A percentile compares a stretch with the other conserved stretches of the same genome.
These are phyloP conservation scores for Ceratitis capitata DNA, from an alignment of 1,140 invertebrate species.

Conservation along the genomic window DNA sequence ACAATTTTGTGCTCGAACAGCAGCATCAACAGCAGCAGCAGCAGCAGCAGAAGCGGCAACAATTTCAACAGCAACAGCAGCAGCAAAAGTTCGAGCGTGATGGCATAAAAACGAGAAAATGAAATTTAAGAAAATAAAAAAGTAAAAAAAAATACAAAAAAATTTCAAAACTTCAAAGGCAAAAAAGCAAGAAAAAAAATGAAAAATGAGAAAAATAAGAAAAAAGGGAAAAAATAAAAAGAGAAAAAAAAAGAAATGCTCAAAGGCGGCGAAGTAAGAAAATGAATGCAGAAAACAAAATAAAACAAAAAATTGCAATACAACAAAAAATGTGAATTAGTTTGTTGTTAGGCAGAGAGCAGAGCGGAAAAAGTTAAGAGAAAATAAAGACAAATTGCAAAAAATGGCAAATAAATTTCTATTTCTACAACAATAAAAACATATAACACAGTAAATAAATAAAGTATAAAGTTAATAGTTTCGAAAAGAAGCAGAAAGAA, in stretches of 20 bases:
- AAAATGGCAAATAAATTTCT: conserved; percentile 39
- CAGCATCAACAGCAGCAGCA: conserved; percentile 17
- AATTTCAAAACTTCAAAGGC: conserved; percentile 44
- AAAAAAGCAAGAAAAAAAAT: conserved; percentile 47
- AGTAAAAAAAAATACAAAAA: conserved; percentile 43
- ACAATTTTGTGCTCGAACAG: conserved; percentile 63
- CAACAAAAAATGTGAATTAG: conserved; percentile 25
- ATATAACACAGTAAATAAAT: background rate
- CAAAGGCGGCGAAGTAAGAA: conserved; percentile 39
- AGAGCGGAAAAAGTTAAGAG: conserved; percentile 17
- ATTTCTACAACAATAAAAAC: conserved; percentile 34
- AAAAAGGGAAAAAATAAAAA: conserved; percentile 44
- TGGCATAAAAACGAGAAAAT: conserved; percentile 42
- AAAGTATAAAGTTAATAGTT: background rate
- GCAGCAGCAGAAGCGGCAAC: conserved; percentile 37
- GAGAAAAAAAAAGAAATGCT: conserved; percentile 43
- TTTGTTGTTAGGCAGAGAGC: background rate
- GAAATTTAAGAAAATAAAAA: conserved; percentile 57
- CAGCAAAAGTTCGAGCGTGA: conserved; percentile 31
- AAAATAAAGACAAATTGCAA: conserved; percentile 39
- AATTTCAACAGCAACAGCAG: background rate
- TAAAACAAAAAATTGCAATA: conserved; percentile 37
- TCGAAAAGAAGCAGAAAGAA: background rate
- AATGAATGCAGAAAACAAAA: conserved; percentile 29
- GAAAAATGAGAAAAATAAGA: too few relatives aligned